Percentiles rank a stretch among this genome's conserved stretches.
phyloP scores from a whole-genome alignment of 2,888 invertebrate genomes.

The Eulithis prunata region DNA sequence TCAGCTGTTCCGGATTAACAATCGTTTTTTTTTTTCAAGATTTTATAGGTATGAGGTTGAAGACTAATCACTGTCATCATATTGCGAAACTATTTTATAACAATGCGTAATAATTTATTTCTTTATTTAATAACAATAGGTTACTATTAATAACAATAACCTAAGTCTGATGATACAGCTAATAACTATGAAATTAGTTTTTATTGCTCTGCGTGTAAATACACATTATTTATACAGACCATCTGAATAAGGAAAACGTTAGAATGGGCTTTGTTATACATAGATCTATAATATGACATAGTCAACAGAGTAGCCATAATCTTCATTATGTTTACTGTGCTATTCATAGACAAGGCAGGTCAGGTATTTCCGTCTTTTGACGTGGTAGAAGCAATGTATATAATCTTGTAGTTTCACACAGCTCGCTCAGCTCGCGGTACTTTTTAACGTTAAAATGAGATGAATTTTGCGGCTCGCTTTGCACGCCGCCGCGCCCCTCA shows the following conservation, averaged over 20 bases:
- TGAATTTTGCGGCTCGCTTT: no score
- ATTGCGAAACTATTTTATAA: constrained; percentile 5
- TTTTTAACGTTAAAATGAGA: no score
- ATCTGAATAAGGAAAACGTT: constrained; percentile 34
- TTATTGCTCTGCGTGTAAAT: constrained; percentile 4
- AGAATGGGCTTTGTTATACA: constrained; percentile 1
- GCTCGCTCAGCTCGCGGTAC: no score
- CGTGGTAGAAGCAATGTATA: not conserved
- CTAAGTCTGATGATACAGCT: constrained; percentile 5
- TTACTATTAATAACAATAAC: not conserved
- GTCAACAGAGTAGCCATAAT: not conserved
- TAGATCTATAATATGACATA: not conserved
- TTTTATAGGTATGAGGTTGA: no score
- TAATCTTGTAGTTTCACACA: no score
- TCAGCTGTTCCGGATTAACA: no score
- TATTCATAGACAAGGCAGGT: constrained; percentile 38
- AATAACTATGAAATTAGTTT: constrained; percentile 6
- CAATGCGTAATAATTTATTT: not conserved
- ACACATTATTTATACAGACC: constrained; percentile 26
- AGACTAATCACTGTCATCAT: not conserved
- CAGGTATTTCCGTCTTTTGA: constrained; percentile 38
- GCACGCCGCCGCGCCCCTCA: no score
- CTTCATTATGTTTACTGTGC: not conserved
- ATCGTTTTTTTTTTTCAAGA: no score
- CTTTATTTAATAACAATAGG: no score